Conservation (phyloP, 2,888 invertebrate species). For the Mechanitis mazaeus region DNA sequence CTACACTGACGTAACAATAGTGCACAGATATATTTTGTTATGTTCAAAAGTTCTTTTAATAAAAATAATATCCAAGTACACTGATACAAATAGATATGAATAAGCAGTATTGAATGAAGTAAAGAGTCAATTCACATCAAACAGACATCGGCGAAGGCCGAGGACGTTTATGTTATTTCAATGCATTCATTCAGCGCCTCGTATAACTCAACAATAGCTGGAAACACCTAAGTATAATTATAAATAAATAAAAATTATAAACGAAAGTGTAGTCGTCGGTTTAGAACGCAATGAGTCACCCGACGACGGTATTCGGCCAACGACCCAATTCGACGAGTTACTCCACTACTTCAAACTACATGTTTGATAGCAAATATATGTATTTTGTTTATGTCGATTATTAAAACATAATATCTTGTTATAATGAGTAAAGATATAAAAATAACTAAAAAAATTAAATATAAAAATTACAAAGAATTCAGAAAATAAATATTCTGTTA, state of each 20-base stretch:
- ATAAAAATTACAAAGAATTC: no score
- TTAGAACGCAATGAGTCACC: slow-evolving; percentile 58
- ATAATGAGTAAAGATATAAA: no score
- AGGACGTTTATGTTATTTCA: slow-evolving; percentile 59
- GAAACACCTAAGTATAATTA: slow-evolving; percentile 13
- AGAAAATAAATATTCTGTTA: no score
- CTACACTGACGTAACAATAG: no score
- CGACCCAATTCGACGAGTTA: slow-evolving; percentile 59
- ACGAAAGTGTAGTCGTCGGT: slow-evolving; percentile 42
- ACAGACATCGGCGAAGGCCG: slow-evolving; percentile 47
- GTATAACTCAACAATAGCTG: slow-evolving; percentile 31
- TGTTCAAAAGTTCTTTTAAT: no score
- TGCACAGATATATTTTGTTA: no score
- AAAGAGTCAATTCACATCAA: slow-evolving; percentile 19
- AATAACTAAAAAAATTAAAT: no score
- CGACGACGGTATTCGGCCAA: slow-evolving; percentile 65
- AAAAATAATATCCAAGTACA: no score
- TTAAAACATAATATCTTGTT: background rate
- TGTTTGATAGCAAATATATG: slow-evolving; percentile 12
- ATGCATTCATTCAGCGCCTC: slow-evolving; percentile 64
- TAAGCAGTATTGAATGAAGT: background rate
- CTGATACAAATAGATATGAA: no score
- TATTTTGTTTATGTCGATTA: background rate
- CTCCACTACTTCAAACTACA: slow-evolving; percentile 30
- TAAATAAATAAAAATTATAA: slow-evolving; percentile 31